Conservation (phyloP, 1,140 invertebrate genomes). For the Trachymyrmex septentrionalis region DNA sequence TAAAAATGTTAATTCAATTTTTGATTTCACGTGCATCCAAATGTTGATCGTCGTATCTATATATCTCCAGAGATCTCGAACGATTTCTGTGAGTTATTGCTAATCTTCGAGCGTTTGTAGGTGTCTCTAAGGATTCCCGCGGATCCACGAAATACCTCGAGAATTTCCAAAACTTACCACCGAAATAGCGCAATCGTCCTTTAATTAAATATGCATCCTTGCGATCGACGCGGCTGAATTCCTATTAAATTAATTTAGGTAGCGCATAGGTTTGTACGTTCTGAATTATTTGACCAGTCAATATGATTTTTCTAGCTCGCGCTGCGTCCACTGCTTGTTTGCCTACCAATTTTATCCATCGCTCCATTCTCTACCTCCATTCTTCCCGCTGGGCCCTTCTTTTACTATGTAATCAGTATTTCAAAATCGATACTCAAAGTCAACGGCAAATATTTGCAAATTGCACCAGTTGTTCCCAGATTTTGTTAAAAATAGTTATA, state of each 20-base stretch:
- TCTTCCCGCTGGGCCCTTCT: neutral
- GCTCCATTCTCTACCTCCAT: neutral
- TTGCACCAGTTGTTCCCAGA: neutral
- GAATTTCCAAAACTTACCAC: slow-evolving; percentile 1
- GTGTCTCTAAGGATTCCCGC: neutral
- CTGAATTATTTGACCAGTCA: slow-evolving; percentile 32
- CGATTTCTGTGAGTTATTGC: neutral
- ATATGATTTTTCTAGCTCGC: slow-evolving; percentile 27
- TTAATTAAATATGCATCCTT: neutral
- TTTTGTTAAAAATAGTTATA: neutral
- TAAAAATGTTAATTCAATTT: slow-evolving; percentile 24
- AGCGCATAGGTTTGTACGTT: neutral
- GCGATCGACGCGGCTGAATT: neutral
- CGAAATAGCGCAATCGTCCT: neutral
- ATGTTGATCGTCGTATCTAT: neutral
- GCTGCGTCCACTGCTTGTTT: slow-evolving; percentile 20
- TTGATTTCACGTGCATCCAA: neutral
- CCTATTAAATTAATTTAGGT: neutral
- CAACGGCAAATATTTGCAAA: slow-evolving; percentile 39
- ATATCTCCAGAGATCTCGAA: neutral
- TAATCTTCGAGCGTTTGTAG: neutral
- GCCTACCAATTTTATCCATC: slow-evolving; percentile 31
- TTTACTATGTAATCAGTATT: slow-evolving; percentile 25
- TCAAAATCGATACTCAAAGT: slow-evolving; percentile 30
- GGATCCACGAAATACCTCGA: neutral